These are phyloP conservation scores for Zaprionus vittiger DNA, from an alignment of 1,140 invertebrate genomes.

Conservation along the genomic window DNA sequence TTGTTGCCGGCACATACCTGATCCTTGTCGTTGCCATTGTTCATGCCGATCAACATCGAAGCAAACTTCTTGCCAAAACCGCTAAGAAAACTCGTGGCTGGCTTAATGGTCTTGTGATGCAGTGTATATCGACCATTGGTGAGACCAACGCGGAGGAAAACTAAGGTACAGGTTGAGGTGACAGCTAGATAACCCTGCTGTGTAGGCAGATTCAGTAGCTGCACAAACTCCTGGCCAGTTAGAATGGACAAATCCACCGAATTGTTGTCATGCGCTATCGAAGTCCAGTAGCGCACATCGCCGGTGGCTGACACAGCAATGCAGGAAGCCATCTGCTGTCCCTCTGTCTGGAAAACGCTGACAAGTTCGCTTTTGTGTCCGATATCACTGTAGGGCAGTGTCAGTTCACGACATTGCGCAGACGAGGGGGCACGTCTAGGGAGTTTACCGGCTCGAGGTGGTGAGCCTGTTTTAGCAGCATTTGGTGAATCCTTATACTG, in stretches of 20 bases:
- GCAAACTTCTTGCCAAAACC: conserved; percentile 94
- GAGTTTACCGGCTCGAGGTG: conserved; percentile 59
- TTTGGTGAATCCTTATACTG: conserved; percentile 87
- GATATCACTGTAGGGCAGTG: conserved; percentile 95
- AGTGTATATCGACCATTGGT: conserved; percentile 88
- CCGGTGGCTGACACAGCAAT: conserved; percentile 97
- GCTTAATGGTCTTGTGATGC: conserved; percentile 89
- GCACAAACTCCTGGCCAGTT: conserved; percentile 93
- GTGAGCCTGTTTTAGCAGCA: conserved; percentile 38
- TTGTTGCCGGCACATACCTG: conserved; percentile 87
- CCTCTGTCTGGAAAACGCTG: conserved; percentile 89
- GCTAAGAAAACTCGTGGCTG: conserved; percentile 93
- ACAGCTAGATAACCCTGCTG: conserved; percentile 92
- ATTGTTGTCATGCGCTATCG: conserved; percentile 93
- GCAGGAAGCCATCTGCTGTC: conserved; percentile 92
- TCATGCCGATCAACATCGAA: conserved; percentile 94
- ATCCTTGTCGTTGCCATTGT: conserved; percentile 89
- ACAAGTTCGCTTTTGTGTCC: conserved; percentile 96
- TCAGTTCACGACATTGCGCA: conserved; percentile 91
- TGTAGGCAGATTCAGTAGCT: conserved; percentile 88
- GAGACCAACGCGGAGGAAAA: conserved; percentile 89
- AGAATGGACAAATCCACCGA: conserved; percentile 94
- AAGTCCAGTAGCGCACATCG: conserved; percentile 95
- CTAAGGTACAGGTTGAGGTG: conserved; percentile 95
- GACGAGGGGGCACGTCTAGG: conserved; percentile 80